Percentiles rank a stretch among this genome's conserved stretches.
These are phyloP conservation scores for Ovis aries DNA, from an alignment of 2,113 vertebrate species.

Conservation along the genomic window ARS-UI_Ramb_v3.0 NC_056073.1:21021501-21022000, in stretches of 20 bases:
- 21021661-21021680: not conserved
- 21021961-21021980: not conserved
- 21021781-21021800: not conserved
- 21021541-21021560: not conserved
- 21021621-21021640: not conserved
- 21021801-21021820: not conserved
- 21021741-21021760: slow-evolving; percentile 32
- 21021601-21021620: not conserved
- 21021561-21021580: not conserved
- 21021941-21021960: not conserved
- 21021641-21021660: not conserved
- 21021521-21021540: not conserved
- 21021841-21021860: not conserved
- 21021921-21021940: not conserved
- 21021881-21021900: not conserved
- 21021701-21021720: not conserved
- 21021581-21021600: not conserved
- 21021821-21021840: not conserved
- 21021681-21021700: not conserved
- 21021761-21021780: slow-evolving; percentile 27
- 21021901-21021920: not conserved
- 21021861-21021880: not conserved
- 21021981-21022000: not conserved
- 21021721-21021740: not conserved
- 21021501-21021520: not conserved